Evolutionary conservation across 2,888 invertebrate species (phyloP), one percentile per base, ranked within the genome.

Genomic region (Philereme transversata): DNA sequence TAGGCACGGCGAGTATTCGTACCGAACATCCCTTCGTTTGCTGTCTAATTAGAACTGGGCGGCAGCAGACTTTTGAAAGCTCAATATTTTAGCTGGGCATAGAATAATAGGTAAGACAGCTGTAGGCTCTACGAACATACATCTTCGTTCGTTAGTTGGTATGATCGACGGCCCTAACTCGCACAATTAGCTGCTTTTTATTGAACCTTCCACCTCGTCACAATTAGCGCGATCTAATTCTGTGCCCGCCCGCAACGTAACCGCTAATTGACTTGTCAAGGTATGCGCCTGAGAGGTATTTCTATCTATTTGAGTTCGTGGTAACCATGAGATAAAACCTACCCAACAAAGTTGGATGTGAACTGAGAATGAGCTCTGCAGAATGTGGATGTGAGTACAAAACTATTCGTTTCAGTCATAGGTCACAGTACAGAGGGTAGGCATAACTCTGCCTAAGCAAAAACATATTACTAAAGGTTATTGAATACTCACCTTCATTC

Each of bases 201-300:
- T 83, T 83, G 86, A 85, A 81, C 75, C 79, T 82, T 82, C 82
- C 81, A 85, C 79, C 81, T 81, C 80, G 75, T 72, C 70, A 62
- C 75, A 83, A 87, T 88, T 88, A 88, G 79, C 84, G 74, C 85
- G 86, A 79, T 86, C 88, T 88, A 86, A 88, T 88, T 88, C 80
- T 81, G 79, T 79, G 73, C 79, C 79, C 82, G 83, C 80, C 78
- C 84, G 82, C 83, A 79, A 83, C 74, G 79, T 76, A 79, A 77
- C 71, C 67, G 86, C 81, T 87, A 88, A 88, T 86, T 85, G 77
- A 82, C 72, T 77, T 85, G 86, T 88, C 87, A 88, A 88, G 88
- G 86, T 86, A 77, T 75, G 72, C 63, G 62, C 59, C 50, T 50
- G 66, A 51, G 40, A 49, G 33, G 43, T n/a, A 40, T 40, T 47